Conservation (phyloP, 2,797 vertebrate species). For the Austrolebias charrua region DNA sequence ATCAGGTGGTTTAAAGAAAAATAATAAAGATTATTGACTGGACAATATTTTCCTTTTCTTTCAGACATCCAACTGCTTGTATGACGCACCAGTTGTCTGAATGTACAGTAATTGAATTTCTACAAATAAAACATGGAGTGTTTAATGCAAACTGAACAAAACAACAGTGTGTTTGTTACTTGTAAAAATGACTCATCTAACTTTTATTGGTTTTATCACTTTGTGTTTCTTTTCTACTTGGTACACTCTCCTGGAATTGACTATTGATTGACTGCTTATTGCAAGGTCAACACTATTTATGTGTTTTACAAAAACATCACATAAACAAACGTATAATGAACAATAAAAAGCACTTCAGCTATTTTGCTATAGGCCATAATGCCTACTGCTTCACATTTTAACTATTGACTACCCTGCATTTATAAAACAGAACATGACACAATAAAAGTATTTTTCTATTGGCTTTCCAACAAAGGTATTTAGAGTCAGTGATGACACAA, state of each 20-base stretch:
- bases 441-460: constrained; percentile 33
- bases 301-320: constrained; percentile 14
- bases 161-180: constrained; percentile 7
- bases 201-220: constrained; percentile 8
- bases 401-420: constrained; percentile 15
- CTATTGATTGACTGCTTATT: constrained; percentile 1
- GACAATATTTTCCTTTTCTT: constrained; percentile 29
- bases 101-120: constrained; percentile 28
- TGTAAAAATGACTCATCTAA: constrained; percentile 14
- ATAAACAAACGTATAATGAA: constrained; percentile 8
- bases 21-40: constrained; percentile 27
- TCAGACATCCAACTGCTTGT: neutral
- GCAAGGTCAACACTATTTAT: constrained; percentile 7
- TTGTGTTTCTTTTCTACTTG: constrained; percentile 1
- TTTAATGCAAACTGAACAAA: constrained; percentile 14
- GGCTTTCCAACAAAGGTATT: neutral
- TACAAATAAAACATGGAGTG: constrained; percentile 8
- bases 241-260: neutral
- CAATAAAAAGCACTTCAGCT: constrained; percentile 14
- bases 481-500: constrained; percentile 6
- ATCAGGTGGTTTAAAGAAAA: constrained; percentile 28
- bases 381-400: constrained; percentile 5
- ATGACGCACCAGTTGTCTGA: constrained; percentile 11
- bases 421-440: constrained; percentile 16
- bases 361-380: neutral